Conservation (phyloP, 2,888 invertebrate genomes). For the Nasonia oneida region DNA sequence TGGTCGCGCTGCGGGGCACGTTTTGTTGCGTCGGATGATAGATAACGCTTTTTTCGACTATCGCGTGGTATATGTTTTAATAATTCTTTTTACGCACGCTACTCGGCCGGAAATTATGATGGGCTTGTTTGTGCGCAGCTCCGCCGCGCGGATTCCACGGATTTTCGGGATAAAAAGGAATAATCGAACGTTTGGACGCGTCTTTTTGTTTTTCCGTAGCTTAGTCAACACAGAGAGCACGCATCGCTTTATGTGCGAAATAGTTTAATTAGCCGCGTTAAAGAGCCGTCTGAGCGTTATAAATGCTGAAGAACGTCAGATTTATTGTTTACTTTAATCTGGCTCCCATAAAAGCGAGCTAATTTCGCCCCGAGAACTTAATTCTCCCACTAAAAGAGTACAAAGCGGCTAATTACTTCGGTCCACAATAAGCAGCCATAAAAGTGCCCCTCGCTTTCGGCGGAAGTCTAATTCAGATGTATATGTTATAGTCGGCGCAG, state of each 20-base stretch:
- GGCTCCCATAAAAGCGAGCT: slow-evolving; percentile 28
- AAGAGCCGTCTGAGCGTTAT: background rate
- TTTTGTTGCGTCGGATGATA: background rate
- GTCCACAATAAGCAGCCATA: slow-evolving; percentile 47
- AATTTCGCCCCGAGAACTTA: slow-evolving; percentile 33
- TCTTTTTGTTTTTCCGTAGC: background rate
- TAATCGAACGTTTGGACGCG: background rate
- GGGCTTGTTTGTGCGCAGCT: background rate
- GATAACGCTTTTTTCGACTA: slow-evolving; percentile 7
- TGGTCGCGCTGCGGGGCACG: background rate
- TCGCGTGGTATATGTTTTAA: slow-evolving; percentile 6
- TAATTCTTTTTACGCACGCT: background rate
- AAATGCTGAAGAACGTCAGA: slow-evolving; percentile 17
- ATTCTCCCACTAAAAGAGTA: slow-evolving; percentile 30
- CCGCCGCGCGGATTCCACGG: too few relatives aligned
- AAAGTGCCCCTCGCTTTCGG: slow-evolving; percentile 23
- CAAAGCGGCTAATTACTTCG: slow-evolving; percentile 41
- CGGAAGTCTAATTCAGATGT: background rate
- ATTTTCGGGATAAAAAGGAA: background rate
- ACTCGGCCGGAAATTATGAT: slow-evolving; percentile 13
- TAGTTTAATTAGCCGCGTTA: background rate
- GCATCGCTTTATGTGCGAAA: background rate
- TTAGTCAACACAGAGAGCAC: background rate
- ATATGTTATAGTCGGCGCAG: background rate
- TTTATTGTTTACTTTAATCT: slow-evolving; percentile 20